A percentile compares a stretch with the other conserved stretches of the same genome.
These are phyloP conservation scores for Ricordea florida DNA, from an alignment of 92 coral and sea anemone species.

Conservation along the genomic window DNA sequence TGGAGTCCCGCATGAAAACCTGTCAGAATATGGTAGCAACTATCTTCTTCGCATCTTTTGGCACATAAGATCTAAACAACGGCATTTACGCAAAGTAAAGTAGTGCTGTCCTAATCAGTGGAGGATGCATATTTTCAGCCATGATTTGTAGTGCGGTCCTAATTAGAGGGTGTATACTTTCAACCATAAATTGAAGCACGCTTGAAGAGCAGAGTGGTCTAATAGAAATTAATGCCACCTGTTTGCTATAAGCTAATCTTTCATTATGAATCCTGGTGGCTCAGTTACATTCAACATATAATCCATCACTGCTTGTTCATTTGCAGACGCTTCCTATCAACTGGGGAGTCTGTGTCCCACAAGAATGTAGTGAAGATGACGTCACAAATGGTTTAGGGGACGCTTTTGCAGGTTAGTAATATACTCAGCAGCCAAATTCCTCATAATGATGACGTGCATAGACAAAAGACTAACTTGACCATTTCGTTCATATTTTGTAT, in stretches of 20 bases:
- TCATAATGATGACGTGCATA: neutral
- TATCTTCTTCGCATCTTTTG: no score
- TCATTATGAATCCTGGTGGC: neutral
- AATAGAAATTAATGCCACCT: no score
- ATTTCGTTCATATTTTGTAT: neutral
- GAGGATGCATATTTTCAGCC: no score
- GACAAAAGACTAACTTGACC: neutral
- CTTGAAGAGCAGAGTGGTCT: no score
- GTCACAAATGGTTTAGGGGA: slow-evolving; percentile 34
- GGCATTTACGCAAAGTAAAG: no score
- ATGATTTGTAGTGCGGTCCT: no score
- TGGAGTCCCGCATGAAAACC: no score
- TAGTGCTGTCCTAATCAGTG: no score
- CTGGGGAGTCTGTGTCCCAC: slow-evolving; percentile 76
- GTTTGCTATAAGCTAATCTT: neutral
- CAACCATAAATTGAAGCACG: no score
- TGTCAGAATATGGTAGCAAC: no score
- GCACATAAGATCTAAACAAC: no score
- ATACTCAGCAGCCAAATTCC: neutral
- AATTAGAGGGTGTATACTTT: no score
- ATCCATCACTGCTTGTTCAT: neutral
- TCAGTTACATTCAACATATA: neutral
- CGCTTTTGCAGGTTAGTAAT: slow-evolving; percentile 25
- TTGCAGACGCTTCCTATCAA: neutral
- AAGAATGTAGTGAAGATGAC: slow-evolving; percentile 56